Conservation (phyloP, 2,888 invertebrate species). For the Chorisops tibialis region DNA sequence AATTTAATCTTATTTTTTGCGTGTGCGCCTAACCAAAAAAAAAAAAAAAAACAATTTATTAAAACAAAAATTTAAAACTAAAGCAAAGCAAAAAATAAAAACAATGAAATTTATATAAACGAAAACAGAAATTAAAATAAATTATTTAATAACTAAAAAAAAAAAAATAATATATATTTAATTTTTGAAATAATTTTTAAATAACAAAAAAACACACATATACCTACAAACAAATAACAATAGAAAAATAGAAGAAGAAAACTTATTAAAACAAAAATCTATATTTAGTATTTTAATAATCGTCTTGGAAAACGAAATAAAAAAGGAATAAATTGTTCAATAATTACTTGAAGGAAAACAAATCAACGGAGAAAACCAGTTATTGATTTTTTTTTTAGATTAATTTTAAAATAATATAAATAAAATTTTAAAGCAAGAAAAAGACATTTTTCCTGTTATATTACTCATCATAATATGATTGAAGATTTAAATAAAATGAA, state of each 20-base stretch:
- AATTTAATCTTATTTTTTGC: background rate
- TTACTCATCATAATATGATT: background rate
- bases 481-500: background rate
- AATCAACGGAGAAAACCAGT: too few species aligned
- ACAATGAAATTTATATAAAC: background rate
- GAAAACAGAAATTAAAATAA: background rate
- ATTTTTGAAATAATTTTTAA: background rate
- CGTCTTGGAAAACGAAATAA: background rate
- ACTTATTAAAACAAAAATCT: background rate
- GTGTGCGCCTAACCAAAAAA: background rate
- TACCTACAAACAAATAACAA: background rate
- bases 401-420: too few species aligned
- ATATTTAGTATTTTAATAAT: background rate
- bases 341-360: too few species aligned
- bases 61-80: background rate
- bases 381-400: too few species aligned
- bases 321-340: background rate
- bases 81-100: background rate
- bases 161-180: background rate
- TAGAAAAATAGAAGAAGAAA: background rate
- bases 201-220: background rate
- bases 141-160: background rate
- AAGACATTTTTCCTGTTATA: conserved; percentile 14
- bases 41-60: conserved; percentile 1
- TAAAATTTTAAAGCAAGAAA: conserved; percentile 1